A percentile compares a stretch with the other conserved stretches of the same genome.
Conservation (phyloP, 2,113 vertebrate genomes). For the Eublepharis macularius region DNA sequence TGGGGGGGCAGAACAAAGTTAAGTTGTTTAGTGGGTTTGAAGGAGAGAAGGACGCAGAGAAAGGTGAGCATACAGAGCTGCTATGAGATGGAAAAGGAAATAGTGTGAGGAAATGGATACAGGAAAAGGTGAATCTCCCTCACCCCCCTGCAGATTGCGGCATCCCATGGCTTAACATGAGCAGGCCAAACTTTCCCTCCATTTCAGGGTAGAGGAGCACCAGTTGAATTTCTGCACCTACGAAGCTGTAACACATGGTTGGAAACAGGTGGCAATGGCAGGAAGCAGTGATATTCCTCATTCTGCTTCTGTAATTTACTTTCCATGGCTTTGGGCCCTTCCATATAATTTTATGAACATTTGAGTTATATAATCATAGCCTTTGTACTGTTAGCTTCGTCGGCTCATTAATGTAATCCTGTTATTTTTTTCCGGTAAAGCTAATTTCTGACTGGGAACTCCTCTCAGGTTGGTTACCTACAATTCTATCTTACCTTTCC, state of each 20-base stretch:
- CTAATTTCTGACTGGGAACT: background rate
- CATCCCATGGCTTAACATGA: background rate
- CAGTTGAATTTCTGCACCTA: background rate
- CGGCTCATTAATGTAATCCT: background rate
- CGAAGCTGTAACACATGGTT: background rate
- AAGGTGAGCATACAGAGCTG: too few relatives aligned
- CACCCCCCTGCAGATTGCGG: too few relatives aligned
- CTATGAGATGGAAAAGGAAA: too few relatives aligned
- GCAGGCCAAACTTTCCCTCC: background rate
- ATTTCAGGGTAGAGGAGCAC: background rate
- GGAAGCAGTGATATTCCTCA: background rate
- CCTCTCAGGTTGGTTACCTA: background rate
- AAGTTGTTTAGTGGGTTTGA: too few relatives aligned
- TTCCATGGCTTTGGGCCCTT: background rate
- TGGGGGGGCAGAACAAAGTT: too few relatives aligned
- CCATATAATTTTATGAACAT: background rate
- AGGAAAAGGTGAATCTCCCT: too few relatives aligned
- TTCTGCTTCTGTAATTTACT: background rate
- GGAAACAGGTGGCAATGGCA: background rate
- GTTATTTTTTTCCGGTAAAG: too few relatives aligned
- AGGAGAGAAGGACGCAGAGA: too few relatives aligned
- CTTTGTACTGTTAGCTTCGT: background rate
- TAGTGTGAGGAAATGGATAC: too few relatives aligned
- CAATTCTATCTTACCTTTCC: conserved; percentile 13
- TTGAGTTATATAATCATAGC: background rate